Evolutionary conservation across 2,113 vertebrate species (phyloP).

Genomic region (Donacobius atricapilla): DNA sequence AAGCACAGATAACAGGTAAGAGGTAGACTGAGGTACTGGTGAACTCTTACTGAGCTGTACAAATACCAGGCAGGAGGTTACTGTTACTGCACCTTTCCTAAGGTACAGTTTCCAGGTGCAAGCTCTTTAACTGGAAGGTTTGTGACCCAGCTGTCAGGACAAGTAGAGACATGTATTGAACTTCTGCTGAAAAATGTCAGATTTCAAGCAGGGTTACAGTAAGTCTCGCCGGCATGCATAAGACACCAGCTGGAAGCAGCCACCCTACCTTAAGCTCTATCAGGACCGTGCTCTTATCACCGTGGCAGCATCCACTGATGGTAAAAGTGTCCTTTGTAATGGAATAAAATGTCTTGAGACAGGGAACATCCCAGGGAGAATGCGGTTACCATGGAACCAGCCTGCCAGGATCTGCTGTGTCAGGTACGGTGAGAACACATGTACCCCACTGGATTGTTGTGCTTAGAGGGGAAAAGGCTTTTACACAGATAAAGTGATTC

Average conservation of each 20-base stretch:
- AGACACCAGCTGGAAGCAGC: slow-evolving; percentile 22
- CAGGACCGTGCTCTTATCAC: slow-evolving; percentile 26
- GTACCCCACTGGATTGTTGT: neutral
- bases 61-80: slow-evolving; percentile 23
- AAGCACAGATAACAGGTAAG: slow-evolving; percentile 59
- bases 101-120: neutral
- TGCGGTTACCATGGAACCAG: neutral
- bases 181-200: neutral
- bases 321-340: neutral
- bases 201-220: neutral
- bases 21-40: slow-evolving; percentile 34
- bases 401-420: neutral
- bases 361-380: neutral
- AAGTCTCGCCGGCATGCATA: neutral
- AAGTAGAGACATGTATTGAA: neutral
- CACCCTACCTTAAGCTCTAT: neutral
- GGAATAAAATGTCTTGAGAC: neutral
- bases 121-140: neutral
- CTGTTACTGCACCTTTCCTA: neutral
- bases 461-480: neutral
- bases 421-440: neutral
- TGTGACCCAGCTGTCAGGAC: neutral
- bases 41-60: slow-evolving; percentile 21
- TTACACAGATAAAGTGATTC: neutral
- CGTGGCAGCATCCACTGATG: neutral